Base-by-base conservation (phyloP, 2,888 invertebrate species). In the Conomelus anceps region DNA sequence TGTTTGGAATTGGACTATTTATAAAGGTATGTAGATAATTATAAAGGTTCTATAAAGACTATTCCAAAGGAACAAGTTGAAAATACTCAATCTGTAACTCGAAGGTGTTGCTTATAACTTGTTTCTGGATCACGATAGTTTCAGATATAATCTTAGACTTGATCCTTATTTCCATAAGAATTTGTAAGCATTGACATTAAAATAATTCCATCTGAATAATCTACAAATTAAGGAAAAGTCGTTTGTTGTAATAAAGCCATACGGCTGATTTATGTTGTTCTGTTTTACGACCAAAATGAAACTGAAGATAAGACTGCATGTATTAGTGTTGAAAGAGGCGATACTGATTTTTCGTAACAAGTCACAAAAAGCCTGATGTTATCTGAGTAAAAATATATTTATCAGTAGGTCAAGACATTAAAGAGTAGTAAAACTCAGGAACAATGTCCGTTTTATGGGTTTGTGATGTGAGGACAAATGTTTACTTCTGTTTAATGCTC, bases 401-500 rank as follows among this genome's bases (percentile, higher is more conserved):
- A 86, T 86, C 86, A 86, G 24, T 26, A 26, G 86, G 86, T 23
- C 24, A 23, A 29, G 24, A 20, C 86, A 86, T 86, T 86, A 86
- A 86, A 86, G 22, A 26, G 86, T 23, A 86, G 29, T 86, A 86
- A 86, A 86, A 86, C 86, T 22, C 23, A 86, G 24, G 63, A 86
- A 86, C 23, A 86, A 86, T 86, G 86, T 86, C 29, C 86, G 22
- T 86, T 86, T 86, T 86, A 86, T 86, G n/a, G 24, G 29, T 86
- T 24, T 23, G 24, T 86, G 29, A 86, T 86, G 24, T 24, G 24
- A 86, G 86, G 86, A 86, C 86, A 86, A 86, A 86, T 86, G 86
- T 86, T 86, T 86, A 86, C 86, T 23, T 86, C 86, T 86, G 24
- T 86, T 86, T 86, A 23, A 86, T 86, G 86, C 29, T 86, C 9